phyloP scores from a whole-genome alignment of 1,140 invertebrate genomes.

The Ganaspis sp. region DNA sequence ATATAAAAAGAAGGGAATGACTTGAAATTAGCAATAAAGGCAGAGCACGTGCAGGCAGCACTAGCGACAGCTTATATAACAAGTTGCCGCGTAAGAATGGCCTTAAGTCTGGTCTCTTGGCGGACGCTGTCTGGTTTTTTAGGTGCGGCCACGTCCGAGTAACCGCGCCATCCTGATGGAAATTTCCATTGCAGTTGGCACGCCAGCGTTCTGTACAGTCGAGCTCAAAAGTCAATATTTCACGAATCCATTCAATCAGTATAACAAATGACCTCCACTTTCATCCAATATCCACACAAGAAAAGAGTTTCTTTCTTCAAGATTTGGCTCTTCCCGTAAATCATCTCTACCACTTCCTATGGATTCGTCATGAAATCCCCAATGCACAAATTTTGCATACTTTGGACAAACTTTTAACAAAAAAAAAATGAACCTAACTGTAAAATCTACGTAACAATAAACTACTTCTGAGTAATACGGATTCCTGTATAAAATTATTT shows the following conservation, averaged over 20 bases:
- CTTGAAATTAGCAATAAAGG: slow-evolving; percentile 48
- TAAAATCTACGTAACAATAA: too few species aligned
- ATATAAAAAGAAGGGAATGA: slow-evolving; percentile 45
- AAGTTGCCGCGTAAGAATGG: slow-evolving; percentile 50
- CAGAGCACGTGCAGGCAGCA: slow-evolving; percentile 48
- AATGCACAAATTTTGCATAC: too few species aligned
- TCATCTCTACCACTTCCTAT: too few species aligned
- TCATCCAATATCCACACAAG: not conserved
- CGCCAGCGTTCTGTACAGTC: slow-evolving; percentile 66
- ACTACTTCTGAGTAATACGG: too few species aligned
- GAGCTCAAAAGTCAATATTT: slow-evolving; percentile 53
- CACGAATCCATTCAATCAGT: not conserved
- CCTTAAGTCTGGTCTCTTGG: slow-evolving; percentile 51
- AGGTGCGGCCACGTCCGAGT: slow-evolving; percentile 57
- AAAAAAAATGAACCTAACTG: too few species aligned
- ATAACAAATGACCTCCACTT: not conserved
- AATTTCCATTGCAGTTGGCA: slow-evolving; percentile 72
- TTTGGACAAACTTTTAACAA: too few species aligned
- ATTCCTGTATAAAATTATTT: too few species aligned
- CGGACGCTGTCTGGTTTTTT: slow-evolving; percentile 63
- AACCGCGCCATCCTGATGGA: slow-evolving; percentile 61
- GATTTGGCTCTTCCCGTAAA: too few species aligned
- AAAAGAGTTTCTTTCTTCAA: not conserved
- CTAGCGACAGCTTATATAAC: slow-evolving; percentile 52
- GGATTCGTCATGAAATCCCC: too few species aligned